These are phyloP conservation scores for Plotosus lineatus DNA, from an alignment of 2,113 vertebrate species.

Conservation along the genomic window DNA sequence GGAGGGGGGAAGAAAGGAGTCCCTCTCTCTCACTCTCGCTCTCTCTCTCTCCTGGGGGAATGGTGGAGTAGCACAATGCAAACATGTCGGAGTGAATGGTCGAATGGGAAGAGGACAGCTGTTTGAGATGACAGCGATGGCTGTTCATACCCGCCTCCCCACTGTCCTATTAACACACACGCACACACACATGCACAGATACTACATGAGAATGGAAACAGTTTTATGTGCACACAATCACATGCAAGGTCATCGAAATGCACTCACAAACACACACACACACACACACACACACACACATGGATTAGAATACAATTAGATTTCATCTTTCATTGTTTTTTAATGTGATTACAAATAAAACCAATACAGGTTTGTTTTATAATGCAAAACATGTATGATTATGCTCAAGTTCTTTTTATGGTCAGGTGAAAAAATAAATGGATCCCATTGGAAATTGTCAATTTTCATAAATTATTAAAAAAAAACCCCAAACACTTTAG, in stretches of 20 bases:
- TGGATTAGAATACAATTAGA: background rate
- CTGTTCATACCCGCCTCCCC: conserved; percentile 77
- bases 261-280: conserved; percentile 45
- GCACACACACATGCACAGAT: conserved; percentile 23
- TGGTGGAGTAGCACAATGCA: conserved; percentile 75
- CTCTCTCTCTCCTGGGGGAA: conserved; percentile 64
- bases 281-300: conserved; percentile 45
- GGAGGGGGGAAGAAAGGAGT: conserved; percentile 53
- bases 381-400: background rate
- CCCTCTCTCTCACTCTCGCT: conserved; percentile 44
- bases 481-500: too few relatives aligned
- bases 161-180: conserved; percentile 66
- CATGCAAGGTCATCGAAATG: conserved; percentile 47
- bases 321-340: background rate
- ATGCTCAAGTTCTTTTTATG: too few relatives aligned
- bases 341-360: background rate
- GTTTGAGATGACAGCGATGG: conserved; percentile 81
- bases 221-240: conserved; percentile 51
- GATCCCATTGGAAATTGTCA: too few relatives aligned
- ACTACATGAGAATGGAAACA: conserved; percentile 52
- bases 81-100: conserved; percentile 73
- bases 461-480: too few relatives aligned
- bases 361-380: background rate
- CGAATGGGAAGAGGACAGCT: conserved; percentile 78
- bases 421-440: too few relatives aligned